Evolutionary conservation across 2,113 vertebrate genomes (phyloP).

Genomic region (Hypocryptadius cinnamomeus): DNA sequence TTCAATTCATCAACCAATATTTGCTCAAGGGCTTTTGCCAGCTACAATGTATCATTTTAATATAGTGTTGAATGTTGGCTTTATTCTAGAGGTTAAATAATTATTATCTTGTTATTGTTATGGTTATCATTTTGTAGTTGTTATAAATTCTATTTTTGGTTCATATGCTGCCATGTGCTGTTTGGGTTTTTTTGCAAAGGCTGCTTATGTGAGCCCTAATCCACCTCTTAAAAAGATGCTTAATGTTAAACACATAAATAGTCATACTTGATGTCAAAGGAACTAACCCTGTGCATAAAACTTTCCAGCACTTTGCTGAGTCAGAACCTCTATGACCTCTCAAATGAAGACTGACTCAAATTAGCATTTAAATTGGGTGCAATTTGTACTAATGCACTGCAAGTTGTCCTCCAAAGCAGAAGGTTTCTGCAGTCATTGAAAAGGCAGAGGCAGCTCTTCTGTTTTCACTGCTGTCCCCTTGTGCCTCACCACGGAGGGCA

Average conservation of each 20-base stretch:
- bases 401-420: slow-evolving; percentile 36
- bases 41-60: slow-evolving; percentile 37
- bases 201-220: background rate
- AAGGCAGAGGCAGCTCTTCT: background rate
- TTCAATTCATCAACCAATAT: slow-evolving; percentile 56
- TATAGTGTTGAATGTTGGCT: slow-evolving; percentile 11
- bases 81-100: slow-evolving; percentile 31
- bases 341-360: slow-evolving; percentile 46
- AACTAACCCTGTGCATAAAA: slow-evolving; percentile 4
- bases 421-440: background rate
- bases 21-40: slow-evolving; percentile 49
- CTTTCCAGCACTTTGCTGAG: slow-evolving; percentile 37
- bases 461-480: background rate
- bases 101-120: slow-evolving; percentile 44
- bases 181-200: background rate
- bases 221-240: background rate
- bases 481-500: background rate
- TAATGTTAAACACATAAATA: slow-evolving; percentile 20
- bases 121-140: background rate
- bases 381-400: slow-evolving; percentile 40
- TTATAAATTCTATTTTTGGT: background rate
- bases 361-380: slow-evolving; percentile 57
- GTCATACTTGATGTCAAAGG: slow-evolving; percentile 2
- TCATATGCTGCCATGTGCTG: background rate
- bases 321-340: slow-evolving; percentile 34